Percentiles rank a stretch among this genome's conserved stretches.
These are phyloP conservation scores for chimpanzee (Pan troglodytes) DNA, from an alignment of 2,113 vertebrate genomes.

Conservation along the genomic window NHGRI_mPanTro3-v2.1_pri NC_072398.2:109050001-109050500, in stretches of 20 bases:
- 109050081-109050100: not conserved
- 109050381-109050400: not conserved
- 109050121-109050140: not conserved
- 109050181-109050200: not conserved
- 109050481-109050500: not conserved
- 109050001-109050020: constrained; percentile 4
- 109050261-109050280: not conserved
- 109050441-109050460: not conserved
- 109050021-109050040: not conserved
- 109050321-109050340: not conserved
- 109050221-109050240: not conserved
- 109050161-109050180: not conserved
- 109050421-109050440: not conserved
- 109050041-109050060: not conserved
- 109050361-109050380: not conserved
- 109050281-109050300: not conserved
- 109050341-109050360: not conserved
- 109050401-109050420: not conserved
- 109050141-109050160: not conserved
- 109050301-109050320: not conserved
- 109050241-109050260: not conserved
- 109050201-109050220: not conserved
- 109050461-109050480: not conserved
- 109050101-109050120: not conserved
- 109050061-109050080: not conserved